These are phyloP conservation scores for Chaenocephalus aceratus DNA, from an alignment of 2,113 vertebrate genomes.

Conservation along the genomic window DNA sequence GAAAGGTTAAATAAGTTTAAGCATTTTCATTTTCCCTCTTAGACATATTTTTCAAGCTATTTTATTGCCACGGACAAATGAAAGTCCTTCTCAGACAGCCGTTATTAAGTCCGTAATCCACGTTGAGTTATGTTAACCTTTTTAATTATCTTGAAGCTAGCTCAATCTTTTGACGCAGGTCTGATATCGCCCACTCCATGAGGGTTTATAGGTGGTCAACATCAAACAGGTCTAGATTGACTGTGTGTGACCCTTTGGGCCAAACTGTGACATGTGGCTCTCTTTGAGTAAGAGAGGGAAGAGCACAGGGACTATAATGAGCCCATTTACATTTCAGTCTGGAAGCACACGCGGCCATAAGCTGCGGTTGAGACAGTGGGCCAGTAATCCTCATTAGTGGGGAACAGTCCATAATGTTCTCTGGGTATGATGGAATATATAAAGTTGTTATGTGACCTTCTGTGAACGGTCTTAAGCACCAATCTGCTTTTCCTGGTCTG, in stretches of 20 bases:
- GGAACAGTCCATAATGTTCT: constrained; percentile 44
- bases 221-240: constrained; percentile 65
- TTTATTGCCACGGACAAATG: background rate
- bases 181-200: constrained; percentile 21
- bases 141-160: constrained; percentile 62
- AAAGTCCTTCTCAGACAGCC: constrained; percentile 22
- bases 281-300: constrained; percentile 49
- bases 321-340: constrained; percentile 79
- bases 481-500: background rate
- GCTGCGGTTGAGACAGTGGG: constrained; percentile 39
- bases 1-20: background rate
- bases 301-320: constrained; percentile 77
- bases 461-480: constrained; percentile 6
- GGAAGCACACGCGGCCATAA: constrained; percentile 28
- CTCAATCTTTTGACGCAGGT: constrained; percentile 38
- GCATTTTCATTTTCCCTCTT: background rate
- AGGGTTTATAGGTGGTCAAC: constrained; percentile 55
- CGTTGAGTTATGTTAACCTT: constrained; percentile 34
- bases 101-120: constrained; percentile 27
- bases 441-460: constrained; percentile 39
- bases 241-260: constrained; percentile 54
- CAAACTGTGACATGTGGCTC: constrained; percentile 59
- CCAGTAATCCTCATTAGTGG: constrained; percentile 71
- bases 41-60: background rate
- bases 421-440: constrained; percentile 42